Evolutionary conservation across 2,797 vertebrate species (phyloP), one percentile per base, ranked within the genome.

Genomic region (Lepidocolaptes lacrymiger): DNA sequence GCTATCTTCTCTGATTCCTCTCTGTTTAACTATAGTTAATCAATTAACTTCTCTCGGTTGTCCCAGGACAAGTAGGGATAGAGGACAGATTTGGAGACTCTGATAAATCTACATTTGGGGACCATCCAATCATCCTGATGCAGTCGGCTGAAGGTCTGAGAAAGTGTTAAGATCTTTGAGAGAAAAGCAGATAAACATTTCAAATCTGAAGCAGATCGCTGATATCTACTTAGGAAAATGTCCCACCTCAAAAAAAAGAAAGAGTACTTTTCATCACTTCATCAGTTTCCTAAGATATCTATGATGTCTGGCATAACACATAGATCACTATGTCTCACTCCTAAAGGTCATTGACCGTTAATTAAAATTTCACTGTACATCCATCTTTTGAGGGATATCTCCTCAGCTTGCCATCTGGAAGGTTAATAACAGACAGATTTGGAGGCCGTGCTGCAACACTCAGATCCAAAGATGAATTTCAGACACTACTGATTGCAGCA

Each of bases 341-440:
- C 39, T 88, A 79, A 73, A 79, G 51, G 55, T 91, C 80, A 76
- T 4, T 73, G 79, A 86, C n/a, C 7, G 0, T 81, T 86, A 83
- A 88, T 77, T 89, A 93, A 54, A 66, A 51, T 79, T 52, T 69
- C 66, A 37, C 43, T 66, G 46, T 37, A 23, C 43, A 64, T 44
- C 75, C 37, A 43, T 63, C 73, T 78, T 91, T 73, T 11, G 14
- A 86, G 66, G 54, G 62, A 24, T 41, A 41, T 69, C n/a, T 90
- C 26, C 62, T 90, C 73, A 84, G n/a, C 67, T 90, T 56, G 39
- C 83, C 85, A 81, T 69, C 88, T 88, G 74, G 76, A 94, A 91
- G 83, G 85, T 86, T 90, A 88, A 73, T 56, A 80, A 61, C 0
- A 1, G 58, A 62, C 73, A 90, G 69, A 93, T 78, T 91, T 19